Evolutionary conservation across 2,888 invertebrate genomes (phyloP).

Genomic region (Standfussiana lucernea): DNA sequence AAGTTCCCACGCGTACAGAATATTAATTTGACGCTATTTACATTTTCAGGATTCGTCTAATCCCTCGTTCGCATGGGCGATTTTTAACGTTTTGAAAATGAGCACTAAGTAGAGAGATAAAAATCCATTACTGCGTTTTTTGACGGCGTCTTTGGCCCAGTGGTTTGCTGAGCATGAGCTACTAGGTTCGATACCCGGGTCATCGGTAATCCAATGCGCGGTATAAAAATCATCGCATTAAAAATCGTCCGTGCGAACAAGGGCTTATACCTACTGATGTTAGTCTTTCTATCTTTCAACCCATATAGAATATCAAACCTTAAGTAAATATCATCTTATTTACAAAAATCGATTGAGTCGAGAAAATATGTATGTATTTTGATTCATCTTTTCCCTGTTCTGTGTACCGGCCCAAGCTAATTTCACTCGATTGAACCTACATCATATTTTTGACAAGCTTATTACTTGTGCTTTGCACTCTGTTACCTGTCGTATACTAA

Average conservation of each 20-base stretch:
- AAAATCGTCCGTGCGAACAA: neutral
- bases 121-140: neutral
- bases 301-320: slow-evolving; percentile 16
- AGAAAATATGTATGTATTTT: slow-evolving; percentile 28
- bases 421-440: slow-evolving; percentile 65
- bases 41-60: slow-evolving; percentile 32
- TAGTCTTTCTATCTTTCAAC: neutral
- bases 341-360: slow-evolving; percentile 11
- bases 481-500: slow-evolving; percentile 61
- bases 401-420: slow-evolving; percentile 56
- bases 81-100: neutral
- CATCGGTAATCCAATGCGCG: neutral
- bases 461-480: slow-evolving; percentile 60
- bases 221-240: neutral
- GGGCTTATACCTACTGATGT: slow-evolving; percentile 1
- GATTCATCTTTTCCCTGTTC: slow-evolving; percentile 46
- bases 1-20: slow-evolving; percentile 55
- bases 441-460: slow-evolving; percentile 67
- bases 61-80: neutral
- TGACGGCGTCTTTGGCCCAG: neutral
- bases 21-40: slow-evolving; percentile 60
- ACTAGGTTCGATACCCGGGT: neutral
- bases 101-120: neutral
- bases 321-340: slow-evolving; percentile 38
- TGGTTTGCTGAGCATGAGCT: neutral